phyloP scores from a whole-genome alignment of 2,888 invertebrate genomes.

The Actias luna region DNA sequence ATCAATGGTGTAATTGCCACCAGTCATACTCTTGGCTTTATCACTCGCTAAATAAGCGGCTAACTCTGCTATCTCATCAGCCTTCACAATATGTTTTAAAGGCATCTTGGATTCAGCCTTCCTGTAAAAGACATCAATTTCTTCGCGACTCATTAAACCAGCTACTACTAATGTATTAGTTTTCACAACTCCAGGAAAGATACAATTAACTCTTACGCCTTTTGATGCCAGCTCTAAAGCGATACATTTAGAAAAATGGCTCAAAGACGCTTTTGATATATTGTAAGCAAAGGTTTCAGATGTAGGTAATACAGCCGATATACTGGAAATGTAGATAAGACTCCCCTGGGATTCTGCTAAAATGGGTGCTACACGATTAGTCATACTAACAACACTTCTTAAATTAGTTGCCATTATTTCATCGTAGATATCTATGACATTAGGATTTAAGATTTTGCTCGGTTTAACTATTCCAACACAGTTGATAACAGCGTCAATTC shows the following conservation, averaged over 20 bases:
- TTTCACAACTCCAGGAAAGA: constrained; percentile 86
- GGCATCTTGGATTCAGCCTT: constrained; percentile 20
- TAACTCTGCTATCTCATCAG: constrained; percentile 45
- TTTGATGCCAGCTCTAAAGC: constrained; percentile 84
- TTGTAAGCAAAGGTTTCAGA: constrained; percentile 65
- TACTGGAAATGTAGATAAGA: constrained; percentile 48
- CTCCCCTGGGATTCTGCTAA: constrained; percentile 42
- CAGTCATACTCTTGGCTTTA: constrained; percentile 50
- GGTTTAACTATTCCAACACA: constrained; percentile 37
- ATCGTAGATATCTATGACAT: constrained; percentile 40
- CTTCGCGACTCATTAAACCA: constrained; percentile 25
- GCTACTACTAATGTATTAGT: constrained; percentile 37
- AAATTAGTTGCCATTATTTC: constrained; percentile 41
- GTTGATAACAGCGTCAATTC: constrained; percentile 48
- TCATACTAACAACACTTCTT: constrained; percentile 40
- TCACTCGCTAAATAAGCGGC: constrained; percentile 46
- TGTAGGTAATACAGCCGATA: constrained; percentile 20
- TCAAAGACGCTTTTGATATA: constrained; percentile 87
- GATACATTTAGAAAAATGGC: constrained; percentile 87
- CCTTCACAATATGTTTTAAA: constrained; percentile 31
- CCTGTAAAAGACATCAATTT: constrained; percentile 28
- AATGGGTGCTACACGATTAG: constrained; percentile 32
- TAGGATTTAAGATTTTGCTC: constrained; percentile 31
- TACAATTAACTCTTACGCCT: constrained; percentile 85
- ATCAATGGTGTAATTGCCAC: constrained; percentile 37